Base-by-base conservation (phyloP, 2,888 invertebrate species). In the Chrysolina haemoptera region DNA sequence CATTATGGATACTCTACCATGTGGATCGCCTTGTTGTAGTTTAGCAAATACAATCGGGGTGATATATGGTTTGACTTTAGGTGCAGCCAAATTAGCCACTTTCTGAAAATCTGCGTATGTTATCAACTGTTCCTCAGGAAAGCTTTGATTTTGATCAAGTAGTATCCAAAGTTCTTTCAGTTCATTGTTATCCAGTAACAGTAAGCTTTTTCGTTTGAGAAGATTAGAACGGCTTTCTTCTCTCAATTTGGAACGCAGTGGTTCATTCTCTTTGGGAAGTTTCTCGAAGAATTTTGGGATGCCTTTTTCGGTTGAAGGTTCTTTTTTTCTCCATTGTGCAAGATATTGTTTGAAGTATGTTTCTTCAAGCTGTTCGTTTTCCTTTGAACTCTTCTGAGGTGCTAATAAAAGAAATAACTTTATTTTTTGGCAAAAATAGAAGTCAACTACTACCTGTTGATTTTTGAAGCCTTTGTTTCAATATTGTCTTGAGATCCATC, bases 181-280 rank as follows among this genome's bases (percentile, higher is more conserved):
- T 87, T 98, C 98, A 84, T 94, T 94, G 85, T 96, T 96, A 86
- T 96, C 95, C 27, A 98, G 87, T 41, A 98, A 88, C 83, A 96
- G 94, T 82, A 94, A 91, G 76, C 95, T 96, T 84, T 94, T 92
- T 85, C 95, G 92, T 87, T 97, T 96, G 63, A 98, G 88, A 85
- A 97, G 96, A 76, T 95, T 91, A 1, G 96, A 95, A 83, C 97
- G 90, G 0, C 97, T 95, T 87, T 97, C 97, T 87, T 97, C 97
- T 71, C 96, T 90, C 55, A 97, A 87, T 87, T 96, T 96, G 84
- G 95, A 94, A 1, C 94, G 90, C 4, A 97, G 84, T 8, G 93
- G 90, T 83, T 96, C 96, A 81, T 93, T 93, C 66, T 94, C 92
- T 68, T 92, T 91, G 0, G 96, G 96, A 1, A 96, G 88, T 89